Conservation (phyloP, 2,113 vertebrate genomes). For the Bubalus kerabau region DNA sequence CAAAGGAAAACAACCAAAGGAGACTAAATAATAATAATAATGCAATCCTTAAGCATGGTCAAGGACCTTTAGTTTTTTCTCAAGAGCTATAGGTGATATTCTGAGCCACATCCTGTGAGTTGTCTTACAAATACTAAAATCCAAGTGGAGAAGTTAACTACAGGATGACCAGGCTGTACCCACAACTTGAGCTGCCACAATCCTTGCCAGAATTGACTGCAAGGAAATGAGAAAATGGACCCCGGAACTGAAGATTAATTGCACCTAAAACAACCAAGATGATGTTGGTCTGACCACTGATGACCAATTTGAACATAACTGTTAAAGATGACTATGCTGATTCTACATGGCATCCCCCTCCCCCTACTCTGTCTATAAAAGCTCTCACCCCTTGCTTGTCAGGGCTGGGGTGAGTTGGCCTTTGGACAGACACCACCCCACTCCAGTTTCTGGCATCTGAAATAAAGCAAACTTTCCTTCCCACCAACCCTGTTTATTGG, state of each 20-base stretch:
- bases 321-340: neutral
- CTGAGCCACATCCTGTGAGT: neutral
- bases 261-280: neutral
- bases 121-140: neutral
- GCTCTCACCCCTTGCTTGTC: neutral
- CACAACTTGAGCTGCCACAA: neutral
- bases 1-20: neutral
- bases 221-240: neutral
- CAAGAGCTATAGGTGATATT: neutral
- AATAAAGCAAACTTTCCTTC: neutral
- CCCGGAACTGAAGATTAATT: neutral
- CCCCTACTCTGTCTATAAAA: neutral
- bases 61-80: neutral
- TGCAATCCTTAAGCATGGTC: neutral
- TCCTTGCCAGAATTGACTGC: neutral
- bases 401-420: accelerated
- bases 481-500: neutral
- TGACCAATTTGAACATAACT: neutral
- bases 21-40: neutral
- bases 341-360: neutral
- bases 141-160: neutral
- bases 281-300: neutral
- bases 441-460: neutral
- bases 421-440: neutral
- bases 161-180: neutral